Percentiles rank a stretch among this genome's conserved stretches.
Evolutionary conservation across 2,888 invertebrate genomes (phyloP).

Genomic region (Hetaerina titia): DNA sequence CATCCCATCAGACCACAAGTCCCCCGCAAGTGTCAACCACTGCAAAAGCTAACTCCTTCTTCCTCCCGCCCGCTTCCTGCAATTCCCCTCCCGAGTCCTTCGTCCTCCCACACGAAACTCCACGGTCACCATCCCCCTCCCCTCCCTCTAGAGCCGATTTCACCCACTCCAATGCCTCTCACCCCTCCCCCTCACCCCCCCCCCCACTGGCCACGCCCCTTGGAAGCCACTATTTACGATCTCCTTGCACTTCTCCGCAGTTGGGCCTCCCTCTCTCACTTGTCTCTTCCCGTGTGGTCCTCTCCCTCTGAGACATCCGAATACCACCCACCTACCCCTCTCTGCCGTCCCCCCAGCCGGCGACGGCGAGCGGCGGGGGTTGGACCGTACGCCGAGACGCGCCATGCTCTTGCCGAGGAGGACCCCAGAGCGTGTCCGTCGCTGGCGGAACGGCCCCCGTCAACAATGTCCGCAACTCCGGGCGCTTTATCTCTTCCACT

Average conservation of each 20-base stretch:
- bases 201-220: not conserved
- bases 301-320: not conserved
- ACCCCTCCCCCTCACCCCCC: not conserved
- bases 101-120: not conserved
- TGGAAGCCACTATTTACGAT: slow-evolving; percentile 17
- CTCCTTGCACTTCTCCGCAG: not conserved
- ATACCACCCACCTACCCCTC: not conserved
- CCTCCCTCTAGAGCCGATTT: not conserved
- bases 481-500: not conserved
- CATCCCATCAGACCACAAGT: not conserved
- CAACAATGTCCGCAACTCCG: not conserved
- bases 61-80: not conserved
- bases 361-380: not conserved
- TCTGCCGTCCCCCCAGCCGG: not conserved
- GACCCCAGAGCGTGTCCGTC: not conserved
- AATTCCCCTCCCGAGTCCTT: not conserved
- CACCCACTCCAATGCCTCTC: not conserved
- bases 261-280: not conserved
- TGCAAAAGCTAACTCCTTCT: not conserved
- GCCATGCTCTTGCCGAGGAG: not conserved
- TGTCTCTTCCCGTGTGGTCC: not conserved
- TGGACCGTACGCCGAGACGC: not conserved
- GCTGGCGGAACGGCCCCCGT: not conserved
- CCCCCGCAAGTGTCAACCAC: not conserved
- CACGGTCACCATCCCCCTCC: not conserved